Conservation (phyloP, 2,113 vertebrate species). For the Casuarius casuarius region DNA sequence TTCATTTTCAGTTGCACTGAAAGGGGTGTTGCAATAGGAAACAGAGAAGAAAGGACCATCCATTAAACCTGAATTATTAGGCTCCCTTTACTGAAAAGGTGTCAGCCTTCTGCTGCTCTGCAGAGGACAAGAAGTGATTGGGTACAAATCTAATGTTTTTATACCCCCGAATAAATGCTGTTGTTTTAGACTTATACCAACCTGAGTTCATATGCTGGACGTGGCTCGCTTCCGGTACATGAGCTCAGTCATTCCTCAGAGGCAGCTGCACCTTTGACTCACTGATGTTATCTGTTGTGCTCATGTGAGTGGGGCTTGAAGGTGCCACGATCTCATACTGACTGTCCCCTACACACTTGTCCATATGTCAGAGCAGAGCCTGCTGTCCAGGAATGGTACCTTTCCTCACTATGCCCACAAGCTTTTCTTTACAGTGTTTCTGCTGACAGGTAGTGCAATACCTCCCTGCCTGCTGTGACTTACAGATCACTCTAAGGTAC, state of each 20-base stretch:
- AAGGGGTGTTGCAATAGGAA: not conserved
- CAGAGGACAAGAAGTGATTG: not conserved
- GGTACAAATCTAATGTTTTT: not conserved
- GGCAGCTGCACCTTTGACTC: not conserved
- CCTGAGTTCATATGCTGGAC: not conserved
- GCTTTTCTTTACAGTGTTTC: not conserved
- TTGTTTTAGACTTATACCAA: not conserved
- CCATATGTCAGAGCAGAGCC: not conserved
- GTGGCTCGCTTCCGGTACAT: not conserved
- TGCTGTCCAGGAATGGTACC: not conserved
- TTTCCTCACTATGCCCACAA: not conserved
- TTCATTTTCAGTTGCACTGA: not conserved
- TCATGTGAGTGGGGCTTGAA: not conserved
- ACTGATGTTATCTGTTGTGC: not conserved
- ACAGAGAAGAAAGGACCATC: not conserved
- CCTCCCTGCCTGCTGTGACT: not conserved
- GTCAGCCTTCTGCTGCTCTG: not conserved
- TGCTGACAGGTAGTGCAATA: not conserved
- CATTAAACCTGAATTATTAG: not conserved
- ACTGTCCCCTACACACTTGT: not conserved
- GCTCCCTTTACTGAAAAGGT: not conserved
- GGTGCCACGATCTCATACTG: not conserved
- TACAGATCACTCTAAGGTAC: slow-evolving; percentile 20
- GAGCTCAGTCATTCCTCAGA: not conserved
- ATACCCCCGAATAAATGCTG: not conserved